Evolutionary conservation across 2,797 vertebrate genomes (phyloP).

Genomic region (Astyanax mexicanus): DNA sequence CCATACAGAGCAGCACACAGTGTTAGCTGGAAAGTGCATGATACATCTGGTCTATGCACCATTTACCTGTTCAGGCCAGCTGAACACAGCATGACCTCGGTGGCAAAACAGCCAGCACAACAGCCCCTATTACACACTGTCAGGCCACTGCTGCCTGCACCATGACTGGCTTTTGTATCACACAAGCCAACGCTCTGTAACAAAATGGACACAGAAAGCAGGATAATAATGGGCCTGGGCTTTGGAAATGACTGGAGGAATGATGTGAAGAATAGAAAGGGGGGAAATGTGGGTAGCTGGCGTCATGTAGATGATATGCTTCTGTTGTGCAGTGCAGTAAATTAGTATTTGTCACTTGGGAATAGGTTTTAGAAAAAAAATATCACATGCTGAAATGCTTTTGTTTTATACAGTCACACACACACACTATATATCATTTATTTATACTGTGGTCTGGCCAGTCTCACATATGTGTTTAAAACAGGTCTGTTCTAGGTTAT

Average conservation of each 20-base stretch:
- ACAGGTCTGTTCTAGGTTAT: too few relatives aligned
- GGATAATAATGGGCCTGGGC: conserved; percentile 7
- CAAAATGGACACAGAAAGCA: conserved; percentile 26
- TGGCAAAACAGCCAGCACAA: neutral
- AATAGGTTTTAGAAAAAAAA: neutral
- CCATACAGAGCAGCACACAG: neutral
- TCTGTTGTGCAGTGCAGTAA: neutral
- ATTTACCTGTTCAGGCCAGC: conserved; percentile 9
- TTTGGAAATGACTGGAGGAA: conserved; percentile 17
- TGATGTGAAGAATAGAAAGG: neutral
- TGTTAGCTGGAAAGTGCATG: conserved; percentile 29
- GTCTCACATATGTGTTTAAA: too few relatives aligned
- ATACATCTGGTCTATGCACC: conserved; percentile 6
- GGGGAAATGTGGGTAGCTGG: neutral
- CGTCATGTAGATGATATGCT: neutral
- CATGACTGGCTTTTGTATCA: conserved; percentile 18
- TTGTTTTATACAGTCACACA: too few relatives aligned
- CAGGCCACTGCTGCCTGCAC: neutral
- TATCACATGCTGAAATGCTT: neutral
- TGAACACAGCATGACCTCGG: conserved; percentile 17
- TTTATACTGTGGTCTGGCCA: too few relatives aligned
- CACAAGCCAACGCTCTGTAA: conserved; percentile 28
- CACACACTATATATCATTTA: too few relatives aligned
- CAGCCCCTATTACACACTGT: neutral
- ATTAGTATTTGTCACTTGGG: neutral